Percentiles rank a stretch among this genome's conserved stretches.
phyloP scores from a whole-genome alignment of 2,888 invertebrate species.

The Nomada ferruginata region DNA sequence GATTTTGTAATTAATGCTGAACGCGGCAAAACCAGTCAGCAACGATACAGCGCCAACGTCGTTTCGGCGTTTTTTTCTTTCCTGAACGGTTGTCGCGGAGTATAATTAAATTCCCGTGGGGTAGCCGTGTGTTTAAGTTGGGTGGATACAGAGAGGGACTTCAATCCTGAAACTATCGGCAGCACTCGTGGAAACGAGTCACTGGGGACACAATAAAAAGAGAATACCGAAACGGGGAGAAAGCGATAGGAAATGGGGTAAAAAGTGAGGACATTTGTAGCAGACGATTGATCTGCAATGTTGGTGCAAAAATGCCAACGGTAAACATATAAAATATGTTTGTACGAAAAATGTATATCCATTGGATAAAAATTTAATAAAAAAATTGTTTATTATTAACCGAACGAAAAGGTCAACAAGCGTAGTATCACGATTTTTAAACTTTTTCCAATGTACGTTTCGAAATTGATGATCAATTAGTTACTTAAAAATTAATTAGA shows the following conservation, averaged over 20 bases:
- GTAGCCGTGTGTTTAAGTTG: constrained; percentile 32
- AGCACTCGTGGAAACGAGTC: constrained; percentile 32
- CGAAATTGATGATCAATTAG: no score
- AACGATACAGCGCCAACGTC: constrained; percentile 15
- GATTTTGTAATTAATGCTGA: constrained; percentile 43
- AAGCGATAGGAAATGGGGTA: constrained; percentile 8
- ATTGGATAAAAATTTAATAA: neutral
- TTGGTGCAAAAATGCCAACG: neutral
- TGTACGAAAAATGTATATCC: neutral
- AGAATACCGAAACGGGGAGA: constrained; percentile 1
- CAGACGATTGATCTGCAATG: constrained; percentile 9
- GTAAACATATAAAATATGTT: neutral
- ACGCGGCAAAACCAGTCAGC: neutral
- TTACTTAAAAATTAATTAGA: no score
- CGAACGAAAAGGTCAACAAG: no score
- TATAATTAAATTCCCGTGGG: constrained; percentile 48
- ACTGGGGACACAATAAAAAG: constrained; percentile 11
- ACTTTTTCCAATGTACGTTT: no score
- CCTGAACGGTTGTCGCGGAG: constrained; percentile 36
- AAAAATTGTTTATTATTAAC: no score
- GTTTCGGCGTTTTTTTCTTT: constrained; percentile 28
- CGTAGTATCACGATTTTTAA: no score
- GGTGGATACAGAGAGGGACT: constrained; percentile 25
- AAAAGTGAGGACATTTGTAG: constrained; percentile 18
- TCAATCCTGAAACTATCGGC: constrained; percentile 39